Evolutionary conservation across 2,797 vertebrate genomes (phyloP).

Genomic region (Chelon auratus): DNA sequence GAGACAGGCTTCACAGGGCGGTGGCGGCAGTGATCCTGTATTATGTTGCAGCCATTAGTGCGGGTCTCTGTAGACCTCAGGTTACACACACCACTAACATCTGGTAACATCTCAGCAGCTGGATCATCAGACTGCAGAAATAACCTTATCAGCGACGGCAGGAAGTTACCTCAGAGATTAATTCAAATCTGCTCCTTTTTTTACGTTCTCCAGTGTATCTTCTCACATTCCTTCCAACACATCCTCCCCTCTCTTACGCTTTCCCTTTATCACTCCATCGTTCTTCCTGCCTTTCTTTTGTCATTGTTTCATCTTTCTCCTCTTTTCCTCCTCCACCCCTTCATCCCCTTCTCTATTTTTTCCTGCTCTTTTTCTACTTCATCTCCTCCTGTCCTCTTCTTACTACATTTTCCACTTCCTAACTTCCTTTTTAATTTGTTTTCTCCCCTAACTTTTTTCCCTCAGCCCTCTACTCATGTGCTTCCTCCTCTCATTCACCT

Average conservation of each 20-base stretch:
- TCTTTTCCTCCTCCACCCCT: background rate
- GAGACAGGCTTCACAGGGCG: constrained; percentile 19
- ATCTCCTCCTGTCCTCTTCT: background rate
- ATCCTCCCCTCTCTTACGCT: too few relatives aligned
- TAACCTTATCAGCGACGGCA: background rate
- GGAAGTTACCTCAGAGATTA: too few relatives aligned
- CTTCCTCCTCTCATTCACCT: too few relatives aligned
- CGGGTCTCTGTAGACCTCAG: constrained; percentile 14
- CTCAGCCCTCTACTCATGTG: too few relatives aligned
- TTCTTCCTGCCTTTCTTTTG: too few relatives aligned
- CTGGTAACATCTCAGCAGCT: constrained; percentile 25
- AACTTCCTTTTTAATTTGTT: background rate
- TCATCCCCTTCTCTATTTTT: background rate
- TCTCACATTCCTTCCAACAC: too few relatives aligned
- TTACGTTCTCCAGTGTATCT: too few relatives aligned
- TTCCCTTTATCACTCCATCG: too few relatives aligned
- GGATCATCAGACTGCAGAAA: constrained; percentile 9
- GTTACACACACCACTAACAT: constrained; percentile 23
- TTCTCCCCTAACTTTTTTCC: too few relatives aligned
- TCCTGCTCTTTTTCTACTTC: background rate
- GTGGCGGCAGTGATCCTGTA: constrained; percentile 7
- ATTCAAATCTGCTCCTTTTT: too few relatives aligned
- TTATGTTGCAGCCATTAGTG: constrained; percentile 12
- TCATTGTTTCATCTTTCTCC: too few relatives aligned
- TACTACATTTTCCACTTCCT: background rate